Conservation (phyloP, 92 coral and sea anemone species). For the Meandrina meandrites region DNA sequence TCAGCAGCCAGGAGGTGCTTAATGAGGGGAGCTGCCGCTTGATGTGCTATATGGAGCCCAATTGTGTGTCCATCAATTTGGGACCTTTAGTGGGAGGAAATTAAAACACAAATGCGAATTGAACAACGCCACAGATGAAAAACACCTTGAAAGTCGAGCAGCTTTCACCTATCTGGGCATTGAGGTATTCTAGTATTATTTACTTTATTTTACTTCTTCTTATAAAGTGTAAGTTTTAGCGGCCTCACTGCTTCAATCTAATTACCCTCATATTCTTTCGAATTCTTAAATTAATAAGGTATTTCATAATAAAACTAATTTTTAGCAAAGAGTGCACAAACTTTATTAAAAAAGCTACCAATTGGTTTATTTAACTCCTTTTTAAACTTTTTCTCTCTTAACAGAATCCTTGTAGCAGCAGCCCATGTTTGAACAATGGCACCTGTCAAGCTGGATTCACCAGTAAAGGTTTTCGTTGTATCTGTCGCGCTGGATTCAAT, state of each 20-base stretch:
- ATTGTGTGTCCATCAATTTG: constrained; percentile 15
- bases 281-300: too few species aligned
- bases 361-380: too few species aligned
- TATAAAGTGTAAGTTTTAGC: too few species aligned
- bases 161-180: background rate
- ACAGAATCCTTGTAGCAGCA: background rate
- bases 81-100: background rate
- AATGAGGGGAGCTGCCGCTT: constrained; percentile 5
- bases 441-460: constrained; percentile 13
- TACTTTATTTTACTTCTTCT: too few species aligned
- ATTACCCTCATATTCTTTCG: too few species aligned
- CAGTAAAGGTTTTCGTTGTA: constrained; percentile 1
- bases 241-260: too few species aligned
- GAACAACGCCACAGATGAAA: background rate
- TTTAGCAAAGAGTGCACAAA: too few species aligned
- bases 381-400: background rate
- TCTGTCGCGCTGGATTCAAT: background rate
- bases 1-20: background rate
- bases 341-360: too few species aligned
- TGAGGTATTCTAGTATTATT: background rate
- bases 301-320: too few species aligned
- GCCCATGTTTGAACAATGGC: background rate
- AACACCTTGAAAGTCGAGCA: background rate
- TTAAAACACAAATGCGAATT: constrained; percentile 5
- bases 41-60: constrained; percentile 16